Evolutionary conservation across 2,888 invertebrate species (phyloP).

Genomic region (Subacronicta megacephala): DNA sequence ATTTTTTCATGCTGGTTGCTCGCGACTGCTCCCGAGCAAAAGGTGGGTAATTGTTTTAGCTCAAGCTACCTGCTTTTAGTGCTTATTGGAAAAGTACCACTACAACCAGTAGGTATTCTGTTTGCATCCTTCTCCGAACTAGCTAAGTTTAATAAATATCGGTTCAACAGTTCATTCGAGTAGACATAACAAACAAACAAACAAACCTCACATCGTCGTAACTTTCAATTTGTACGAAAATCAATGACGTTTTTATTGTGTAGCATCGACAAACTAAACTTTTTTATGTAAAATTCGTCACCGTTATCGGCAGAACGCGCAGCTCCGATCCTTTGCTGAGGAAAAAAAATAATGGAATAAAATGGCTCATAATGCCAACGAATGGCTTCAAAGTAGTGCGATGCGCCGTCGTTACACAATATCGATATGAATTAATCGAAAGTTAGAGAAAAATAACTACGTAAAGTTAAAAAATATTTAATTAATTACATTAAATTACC

Average conservation of each 20-base stretch:
- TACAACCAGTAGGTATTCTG: too few relatives aligned
- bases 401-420: conserved; percentile 3
- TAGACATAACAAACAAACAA: too few relatives aligned
- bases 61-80: too few relatives aligned
- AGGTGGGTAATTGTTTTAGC: too few relatives aligned
- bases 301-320: conserved; percentile 36
- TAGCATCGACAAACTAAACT: conserved; percentile 10
- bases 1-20: too few relatives aligned
- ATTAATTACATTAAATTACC: too few relatives aligned
- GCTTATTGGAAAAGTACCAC: too few relatives aligned
- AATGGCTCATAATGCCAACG: conserved; percentile 50
- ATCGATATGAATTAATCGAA: conserved; percentile 39
- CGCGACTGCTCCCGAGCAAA: too few relatives aligned
- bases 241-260: conserved; percentile 4
- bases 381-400: conserved; percentile 35
- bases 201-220: neutral
- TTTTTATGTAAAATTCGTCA: conserved; percentile 32
- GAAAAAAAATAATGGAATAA: conserved; percentile 38
- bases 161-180: too few relatives aligned
- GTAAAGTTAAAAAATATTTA: neutral
- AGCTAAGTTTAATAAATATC: too few relatives aligned
- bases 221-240: conserved; percentile 3
- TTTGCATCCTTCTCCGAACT: too few relatives aligned
- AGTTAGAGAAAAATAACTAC: conserved; percentile 2
- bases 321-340: conserved; percentile 5